phyloP scores from a whole-genome alignment of 2,888 invertebrate species.

The Philhelius pedissequus region DNA sequence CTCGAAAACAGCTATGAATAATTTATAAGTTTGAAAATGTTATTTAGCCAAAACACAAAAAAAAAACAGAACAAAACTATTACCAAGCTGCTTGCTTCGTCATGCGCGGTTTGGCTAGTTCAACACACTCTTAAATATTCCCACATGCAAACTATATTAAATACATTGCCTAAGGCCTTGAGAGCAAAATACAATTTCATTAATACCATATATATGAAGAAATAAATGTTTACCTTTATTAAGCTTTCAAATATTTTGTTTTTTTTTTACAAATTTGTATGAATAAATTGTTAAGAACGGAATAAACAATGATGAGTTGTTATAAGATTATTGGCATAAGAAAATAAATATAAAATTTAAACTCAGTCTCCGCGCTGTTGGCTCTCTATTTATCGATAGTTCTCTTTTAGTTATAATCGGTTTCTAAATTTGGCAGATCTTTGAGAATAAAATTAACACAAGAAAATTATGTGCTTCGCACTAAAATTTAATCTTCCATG shows the following conservation, averaged over 20 bases:
- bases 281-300: constrained; percentile 2
- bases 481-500: constrained; percentile 14
- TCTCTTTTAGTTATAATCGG: not conserved
- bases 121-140: not conserved
- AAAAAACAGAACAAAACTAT: not conserved
- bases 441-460: constrained; percentile 17
- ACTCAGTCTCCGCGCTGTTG: not conserved
- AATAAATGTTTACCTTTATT: not conserved
- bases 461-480: constrained; percentile 14
- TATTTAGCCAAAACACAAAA: not conserved
- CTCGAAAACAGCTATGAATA: not conserved
- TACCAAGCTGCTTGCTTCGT: not conserved
- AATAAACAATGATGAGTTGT: not conserved
- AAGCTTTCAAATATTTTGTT: not conserved
- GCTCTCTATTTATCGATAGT: not conserved
- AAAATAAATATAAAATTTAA: not conserved
- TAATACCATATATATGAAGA: not conserved
- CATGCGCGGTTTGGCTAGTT: not conserved
- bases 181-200: not conserved
- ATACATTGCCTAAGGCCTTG: not conserved
- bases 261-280: not conserved
- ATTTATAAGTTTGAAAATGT: not conserved
- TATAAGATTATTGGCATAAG: constrained; percentile 11
- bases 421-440: not conserved
- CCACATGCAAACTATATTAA: not conserved